Percentiles rank a stretch among this genome's conserved stretches.
These are phyloP conservation scores for Chloropsis hardwickii DNA, from an alignment of 2,113 vertebrate genomes.

Conservation along the genomic window DNA sequence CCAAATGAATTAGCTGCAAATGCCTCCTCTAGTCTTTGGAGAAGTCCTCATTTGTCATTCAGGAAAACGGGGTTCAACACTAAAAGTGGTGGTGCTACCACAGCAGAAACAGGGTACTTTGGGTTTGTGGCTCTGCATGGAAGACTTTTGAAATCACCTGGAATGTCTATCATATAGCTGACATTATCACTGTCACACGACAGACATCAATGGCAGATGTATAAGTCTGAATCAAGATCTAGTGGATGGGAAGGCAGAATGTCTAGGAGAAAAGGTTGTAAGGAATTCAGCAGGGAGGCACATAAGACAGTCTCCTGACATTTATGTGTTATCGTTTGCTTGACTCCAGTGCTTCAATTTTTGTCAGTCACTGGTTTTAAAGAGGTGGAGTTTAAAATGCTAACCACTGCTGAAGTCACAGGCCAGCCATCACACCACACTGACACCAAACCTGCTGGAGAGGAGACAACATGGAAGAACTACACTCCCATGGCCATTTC, in stretches of 20 bases:
- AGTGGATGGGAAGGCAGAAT: neutral
- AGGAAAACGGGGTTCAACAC: fast-evolving
- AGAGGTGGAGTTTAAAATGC: neutral
- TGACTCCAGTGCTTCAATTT: neutral
- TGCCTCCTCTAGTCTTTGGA: neutral
- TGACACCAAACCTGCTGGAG: neutral
- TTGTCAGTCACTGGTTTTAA: neutral
- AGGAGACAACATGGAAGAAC: neutral
- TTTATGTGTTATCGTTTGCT: neutral
- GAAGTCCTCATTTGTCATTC: neutral
- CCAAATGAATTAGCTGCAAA: neutral
- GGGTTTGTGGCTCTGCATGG: neutral
- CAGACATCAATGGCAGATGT: neutral
- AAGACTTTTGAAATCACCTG: neutral
- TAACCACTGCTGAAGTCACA: neutral
- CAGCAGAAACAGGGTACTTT: neutral
- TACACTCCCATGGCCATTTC: neutral
- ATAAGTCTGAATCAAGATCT: neutral
- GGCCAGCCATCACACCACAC: neutral
- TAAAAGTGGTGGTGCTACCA: neutral
- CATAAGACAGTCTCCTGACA: neutral
- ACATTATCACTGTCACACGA: neutral
- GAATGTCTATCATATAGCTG: neutral
- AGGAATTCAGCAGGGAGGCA: neutral
- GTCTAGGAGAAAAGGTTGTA: neutral